phyloP scores from a whole-genome alignment of 2,888 invertebrate genomes.

The Orchesella flavescens region DNA sequence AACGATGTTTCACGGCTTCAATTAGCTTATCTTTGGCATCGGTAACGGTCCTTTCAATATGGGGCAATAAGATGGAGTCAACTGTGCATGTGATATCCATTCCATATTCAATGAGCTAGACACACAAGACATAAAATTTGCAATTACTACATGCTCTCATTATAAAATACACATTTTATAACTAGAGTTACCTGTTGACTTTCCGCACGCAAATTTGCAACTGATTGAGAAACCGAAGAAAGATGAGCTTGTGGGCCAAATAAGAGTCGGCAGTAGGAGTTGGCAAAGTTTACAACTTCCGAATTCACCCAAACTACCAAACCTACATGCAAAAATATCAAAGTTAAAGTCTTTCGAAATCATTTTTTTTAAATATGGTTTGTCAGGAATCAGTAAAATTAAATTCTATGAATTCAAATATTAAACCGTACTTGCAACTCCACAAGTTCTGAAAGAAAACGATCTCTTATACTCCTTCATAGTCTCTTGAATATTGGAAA shows the following conservation, averaged over 20 bases:
- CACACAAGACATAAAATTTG: slow-evolving; percentile 29
- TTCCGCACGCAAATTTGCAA: slow-evolving; percentile 85
- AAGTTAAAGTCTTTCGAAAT: background rate
- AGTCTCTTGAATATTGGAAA: slow-evolving; percentile 86
- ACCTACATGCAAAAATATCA: slow-evolving; percentile 75
- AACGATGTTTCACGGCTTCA: slow-evolving; percentile 84
- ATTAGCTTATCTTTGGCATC: slow-evolving; percentile 87
- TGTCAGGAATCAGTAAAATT: too few relatives aligned
- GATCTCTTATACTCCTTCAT: slow-evolving; percentile 85
- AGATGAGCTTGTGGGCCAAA: slow-evolving; percentile 91
- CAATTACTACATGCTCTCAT: background rate
- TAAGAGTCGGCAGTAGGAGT: slow-evolving; percentile 88
- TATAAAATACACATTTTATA: background rate
- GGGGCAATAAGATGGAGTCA: slow-evolving; percentile 86
- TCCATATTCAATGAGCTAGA: slow-evolving; percentile 80
- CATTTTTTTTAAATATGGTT: too few relatives aligned
- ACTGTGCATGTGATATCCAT: slow-evolving; percentile 93
- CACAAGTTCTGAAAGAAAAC: slow-evolving; percentile 85
- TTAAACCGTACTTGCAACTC: slow-evolving; percentile 80
- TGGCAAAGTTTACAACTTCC: slow-evolving; percentile 85
- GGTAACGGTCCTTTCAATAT: slow-evolving; percentile 83
- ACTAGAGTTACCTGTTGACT: slow-evolving; percentile 78
- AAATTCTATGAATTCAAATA: background rate
- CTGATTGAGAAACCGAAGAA: slow-evolving; percentile 88
- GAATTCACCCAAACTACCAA: slow-evolving; percentile 93